phyloP scores from a whole-genome alignment of 2,797 vertebrate genomes.

The Macropus fuliginosus region DNA sequence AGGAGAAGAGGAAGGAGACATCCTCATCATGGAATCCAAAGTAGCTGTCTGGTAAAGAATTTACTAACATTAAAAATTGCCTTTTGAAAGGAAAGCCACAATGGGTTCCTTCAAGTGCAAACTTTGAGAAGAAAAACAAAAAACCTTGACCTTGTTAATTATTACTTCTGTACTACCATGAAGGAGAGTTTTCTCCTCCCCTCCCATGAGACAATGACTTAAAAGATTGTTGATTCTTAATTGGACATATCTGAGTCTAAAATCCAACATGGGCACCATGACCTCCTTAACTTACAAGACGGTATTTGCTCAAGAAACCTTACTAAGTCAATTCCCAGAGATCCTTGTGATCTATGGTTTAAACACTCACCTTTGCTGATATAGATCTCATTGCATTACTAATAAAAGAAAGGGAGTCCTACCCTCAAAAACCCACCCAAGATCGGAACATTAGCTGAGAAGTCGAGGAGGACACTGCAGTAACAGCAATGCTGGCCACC shows the following conservation, averaged over 20 bases:
- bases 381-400: neutral
- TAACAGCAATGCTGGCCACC: neutral
- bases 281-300: neutral
- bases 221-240: neutral
- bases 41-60: neutral
- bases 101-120: conserved; percentile 25
- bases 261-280: neutral
- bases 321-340: neutral
- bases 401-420: neutral
- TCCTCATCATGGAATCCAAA: neutral
- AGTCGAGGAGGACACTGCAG: neutral
- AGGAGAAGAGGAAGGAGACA: neutral
- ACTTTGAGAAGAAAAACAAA: conserved; percentile 32
- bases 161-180: conserved; percentile 16
- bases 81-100: conserved; percentile 44
- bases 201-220: neutral
- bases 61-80: neutral
- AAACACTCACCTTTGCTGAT: neutral
- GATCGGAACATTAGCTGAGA: neutral
- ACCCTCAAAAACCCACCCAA: conserved; percentile 10
- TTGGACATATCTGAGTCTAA: neutral
- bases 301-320: neutral
- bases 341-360: neutral
- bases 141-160: neutral
- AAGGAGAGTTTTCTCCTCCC: neutral